Base-by-base conservation (phyloP, 2,888 invertebrate species). In the Sphinx pinastri region DNA sequence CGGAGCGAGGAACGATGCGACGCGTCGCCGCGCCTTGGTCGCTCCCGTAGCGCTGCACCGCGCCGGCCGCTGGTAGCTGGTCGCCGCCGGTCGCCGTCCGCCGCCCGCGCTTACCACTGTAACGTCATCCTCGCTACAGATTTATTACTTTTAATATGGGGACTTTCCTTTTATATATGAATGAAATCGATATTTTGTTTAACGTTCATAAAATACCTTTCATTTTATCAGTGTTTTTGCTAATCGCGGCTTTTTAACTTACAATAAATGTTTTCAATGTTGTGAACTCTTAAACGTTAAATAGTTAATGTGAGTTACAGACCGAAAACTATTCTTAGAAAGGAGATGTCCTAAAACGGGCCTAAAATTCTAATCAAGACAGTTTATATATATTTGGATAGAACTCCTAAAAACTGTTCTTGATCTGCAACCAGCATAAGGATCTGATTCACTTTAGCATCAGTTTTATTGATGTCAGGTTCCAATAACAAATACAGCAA, bases 81-180 rank as follows among this genome's bases (percentile, higher is more conserved):
- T 19, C 55, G 19, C 16, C 49, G 63, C 45, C 49, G 63, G 49
- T 16, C 63, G 49, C 12, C 63, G 19, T 1, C 19, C 63, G 19
- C 19, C 12, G 63, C 6, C 14, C 58, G 58, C 58, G 58, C 38
- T 38, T 8, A 38, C 7, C 38, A 38, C 31, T 31, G 31, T 6
- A 19, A 63, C 7, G 81, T 86, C 86, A 84, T 87, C 82, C 84
- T 84, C 77, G 84, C 88, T 87, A 84, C 86, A 87, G 89, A 91
- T 91, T 92, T 93, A 92, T 92, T 90, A 91, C 86, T 88, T 91
- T 91, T 89, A 91, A 91, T 92, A 93, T 91, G 87, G 88, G 78
- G 81, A 78, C 81, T 84, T 78, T 63, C 79, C 77, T 79, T 72
- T 78, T 74, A 82, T 82, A 86, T 84, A 83, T 83, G 83, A 88